Evolutionary conservation across 2,113 vertebrate genomes (phyloP).

Genomic region (Podarcis cretensis): DNA sequence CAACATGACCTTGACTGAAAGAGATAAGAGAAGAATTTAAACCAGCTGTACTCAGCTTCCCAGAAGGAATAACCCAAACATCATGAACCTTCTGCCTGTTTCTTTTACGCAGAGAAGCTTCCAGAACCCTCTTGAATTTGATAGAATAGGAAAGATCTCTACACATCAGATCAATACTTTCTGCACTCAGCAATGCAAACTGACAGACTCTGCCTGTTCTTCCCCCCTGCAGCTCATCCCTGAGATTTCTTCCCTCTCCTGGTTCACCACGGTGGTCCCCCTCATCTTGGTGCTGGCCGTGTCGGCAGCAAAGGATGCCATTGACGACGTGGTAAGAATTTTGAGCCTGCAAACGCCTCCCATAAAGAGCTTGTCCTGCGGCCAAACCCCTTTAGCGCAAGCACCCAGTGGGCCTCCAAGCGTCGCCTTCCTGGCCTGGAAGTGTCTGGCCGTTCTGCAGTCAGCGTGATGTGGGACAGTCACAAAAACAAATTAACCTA

Average conservation of each 20-base stretch:
- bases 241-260: conserved; percentile 89
- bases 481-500: too few species aligned
- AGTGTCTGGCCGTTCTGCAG: too few species aligned
- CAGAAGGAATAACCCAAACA: too few species aligned
- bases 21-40: too few species aligned
- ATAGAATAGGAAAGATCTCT: too few species aligned
- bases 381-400: neutral
- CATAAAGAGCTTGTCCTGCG: neutral
- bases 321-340: conserved; percentile 88
- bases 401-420: neutral
- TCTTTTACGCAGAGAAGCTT: too few species aligned
- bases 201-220: neutral
- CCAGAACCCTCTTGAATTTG: too few species aligned
- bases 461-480: neutral
- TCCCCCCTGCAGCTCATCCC: conserved; percentile 85
- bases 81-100: too few species aligned
- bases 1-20: too few species aligned
- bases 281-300: conserved; percentile 88
- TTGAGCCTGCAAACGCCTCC: neutral
- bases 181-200: too few species aligned
- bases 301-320: conserved; percentile 91
- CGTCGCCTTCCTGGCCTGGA: neutral
- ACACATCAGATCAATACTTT: too few species aligned
- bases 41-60: too few species aligned
- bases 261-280: conserved; percentile 94